A percentile compares a stretch with the other conserved stretches of the same genome.
Conservation (phyloP, 1,140 invertebrate genomes). For the Lasioglossum albipes region DNA sequence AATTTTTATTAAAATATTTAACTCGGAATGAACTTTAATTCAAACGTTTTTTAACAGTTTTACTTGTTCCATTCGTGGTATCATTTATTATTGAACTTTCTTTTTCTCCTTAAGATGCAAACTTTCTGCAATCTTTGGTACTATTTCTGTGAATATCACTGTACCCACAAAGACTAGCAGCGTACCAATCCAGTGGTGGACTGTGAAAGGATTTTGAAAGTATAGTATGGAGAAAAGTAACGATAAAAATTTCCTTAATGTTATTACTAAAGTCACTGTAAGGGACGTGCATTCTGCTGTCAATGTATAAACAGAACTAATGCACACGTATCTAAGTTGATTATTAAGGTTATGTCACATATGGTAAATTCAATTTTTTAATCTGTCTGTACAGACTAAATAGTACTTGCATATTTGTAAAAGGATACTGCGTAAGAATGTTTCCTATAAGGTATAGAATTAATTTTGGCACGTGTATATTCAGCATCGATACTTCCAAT, state of each 20-base stretch:
- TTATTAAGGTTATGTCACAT: constrained; percentile 61
- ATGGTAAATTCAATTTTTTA: neutral
- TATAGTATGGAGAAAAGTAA: constrained; percentile 97
- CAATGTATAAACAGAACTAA: constrained; percentile 95
- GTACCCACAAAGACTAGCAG: constrained; percentile 95
- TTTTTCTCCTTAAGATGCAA: constrained; percentile 45
- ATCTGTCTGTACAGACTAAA: neutral
- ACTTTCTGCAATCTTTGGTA: constrained; percentile 67
- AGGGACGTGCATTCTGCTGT: constrained; percentile 96
- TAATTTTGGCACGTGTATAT: constrained; percentile 85
- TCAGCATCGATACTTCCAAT: constrained; percentile 77
- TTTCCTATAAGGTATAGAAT: constrained; percentile 92
- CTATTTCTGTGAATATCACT: constrained; percentile 93
- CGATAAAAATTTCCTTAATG: constrained; percentile 96
- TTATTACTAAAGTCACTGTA: constrained; percentile 97
- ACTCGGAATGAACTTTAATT: neutral
- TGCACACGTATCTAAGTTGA: constrained; percentile 88
- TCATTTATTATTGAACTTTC: constrained; percentile 63
- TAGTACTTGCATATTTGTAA: constrained; percentile 16
- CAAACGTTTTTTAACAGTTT: neutral
- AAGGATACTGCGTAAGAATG: constrained; percentile 93
- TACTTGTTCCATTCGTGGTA: neutral
- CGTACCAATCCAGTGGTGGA: constrained; percentile 96
- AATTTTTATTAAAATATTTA: neutral
- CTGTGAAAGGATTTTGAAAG: constrained; percentile 96